Evolutionary conservation across 1,140 invertebrate species (phyloP).

Genomic region (Drosophila littoralis): DNA sequence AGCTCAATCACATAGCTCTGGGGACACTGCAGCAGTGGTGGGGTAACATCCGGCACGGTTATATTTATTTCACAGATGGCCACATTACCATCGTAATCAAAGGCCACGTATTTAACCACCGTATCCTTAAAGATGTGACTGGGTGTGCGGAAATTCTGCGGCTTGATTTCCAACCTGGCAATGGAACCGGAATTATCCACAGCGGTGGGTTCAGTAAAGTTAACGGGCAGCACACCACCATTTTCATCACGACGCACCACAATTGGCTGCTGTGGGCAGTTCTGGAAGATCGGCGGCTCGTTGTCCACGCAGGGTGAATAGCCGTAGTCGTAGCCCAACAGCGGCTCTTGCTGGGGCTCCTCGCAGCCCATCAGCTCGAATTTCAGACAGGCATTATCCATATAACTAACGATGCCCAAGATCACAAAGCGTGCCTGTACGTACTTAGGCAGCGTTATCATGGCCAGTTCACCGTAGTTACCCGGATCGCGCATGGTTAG

Average conservation of each 20-base stretch:
- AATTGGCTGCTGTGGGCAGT: conserved; percentile 96
- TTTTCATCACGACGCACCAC: conserved; percentile 94
- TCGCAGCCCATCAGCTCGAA: conserved; percentile 98
- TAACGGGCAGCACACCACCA: conserved; percentile 94
- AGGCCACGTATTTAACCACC: conserved; percentile 97
- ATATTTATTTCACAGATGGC: conserved; percentile 98
- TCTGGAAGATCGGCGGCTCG: conserved; percentile 97
- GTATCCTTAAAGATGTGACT: conserved; percentile 95
- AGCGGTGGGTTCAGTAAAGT: conserved; percentile 96
- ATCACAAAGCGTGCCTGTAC: conserved; percentile 97
- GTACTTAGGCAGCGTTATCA: conserved; percentile 97
- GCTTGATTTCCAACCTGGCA: conserved; percentile 95
- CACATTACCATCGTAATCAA: conserved; percentile 98
- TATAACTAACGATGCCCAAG: conserved; percentile 96
- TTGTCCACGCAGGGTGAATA: conserved; percentile 98
- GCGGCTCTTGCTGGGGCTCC: conserved; percentile 90
- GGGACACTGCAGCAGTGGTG: conserved; percentile 96
- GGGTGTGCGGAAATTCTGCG: conserved; percentile 95
- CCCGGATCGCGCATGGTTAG: conserved; percentile 96
- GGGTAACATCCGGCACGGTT: conserved; percentile 96
- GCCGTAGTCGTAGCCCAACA: conserved; percentile 96
- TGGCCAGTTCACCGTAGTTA: conserved; percentile 96
- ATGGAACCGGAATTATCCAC: conserved; percentile 97
- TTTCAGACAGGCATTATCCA: conserved; percentile 98
- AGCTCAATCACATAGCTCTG: conserved; percentile 98